Conservation (phyloP, 2,888 invertebrate genomes). For the Baronia brevicornis region DNA sequence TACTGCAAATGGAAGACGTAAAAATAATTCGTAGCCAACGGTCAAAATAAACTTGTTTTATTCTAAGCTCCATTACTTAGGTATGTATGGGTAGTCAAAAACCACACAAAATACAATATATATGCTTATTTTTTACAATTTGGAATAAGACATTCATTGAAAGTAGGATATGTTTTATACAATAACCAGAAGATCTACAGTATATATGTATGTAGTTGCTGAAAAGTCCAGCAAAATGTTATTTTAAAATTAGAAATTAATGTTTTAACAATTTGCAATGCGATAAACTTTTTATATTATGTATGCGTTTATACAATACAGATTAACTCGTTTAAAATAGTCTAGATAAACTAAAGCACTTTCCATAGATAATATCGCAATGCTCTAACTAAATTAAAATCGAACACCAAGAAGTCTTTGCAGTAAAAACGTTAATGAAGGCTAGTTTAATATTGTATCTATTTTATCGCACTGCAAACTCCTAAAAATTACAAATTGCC, state of each 20-base stretch:
- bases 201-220: constrained; percentile 12
- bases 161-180: constrained; percentile 14
- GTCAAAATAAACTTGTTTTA: constrained; percentile 41
- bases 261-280: constrained; percentile 16
- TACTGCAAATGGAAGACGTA: constrained; percentile 66
- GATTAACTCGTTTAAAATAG: too few species aligned
- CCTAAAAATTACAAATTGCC: constrained; percentile 5
- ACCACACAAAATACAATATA: constrained; percentile 20
- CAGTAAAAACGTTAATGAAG: background rate
- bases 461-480: constrained; percentile 11
- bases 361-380: too few species aligned
- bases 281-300: constrained; percentile 16
- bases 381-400: too few species aligned
- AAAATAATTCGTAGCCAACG: constrained; percentile 75
- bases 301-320: constrained; percentile 13
- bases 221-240: constrained; percentile 11
- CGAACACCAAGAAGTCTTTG: background rate
- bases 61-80: constrained; percentile 45
- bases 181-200: constrained; percentile 13
- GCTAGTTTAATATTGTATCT: background rate
- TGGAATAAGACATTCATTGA: constrained; percentile 12
- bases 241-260: constrained; percentile 10
- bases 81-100: constrained; percentile 30
- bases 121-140: constrained; percentile 15
- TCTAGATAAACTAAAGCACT: too few species aligned